These are phyloP conservation scores for Sphinx pinastri DNA, from an alignment of 2,888 invertebrate species.

Conservation along the genomic window DNA sequence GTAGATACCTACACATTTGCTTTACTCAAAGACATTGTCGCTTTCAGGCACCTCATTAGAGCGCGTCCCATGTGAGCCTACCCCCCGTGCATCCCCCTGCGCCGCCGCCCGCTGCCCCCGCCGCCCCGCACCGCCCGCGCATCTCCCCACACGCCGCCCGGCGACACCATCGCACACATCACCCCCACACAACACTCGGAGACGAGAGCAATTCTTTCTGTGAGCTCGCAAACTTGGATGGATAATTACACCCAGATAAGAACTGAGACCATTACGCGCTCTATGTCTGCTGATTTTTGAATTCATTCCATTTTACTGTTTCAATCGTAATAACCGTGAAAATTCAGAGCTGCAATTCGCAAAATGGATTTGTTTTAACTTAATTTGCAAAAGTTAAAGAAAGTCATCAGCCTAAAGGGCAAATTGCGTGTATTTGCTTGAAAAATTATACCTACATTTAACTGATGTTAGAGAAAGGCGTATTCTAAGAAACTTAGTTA, in stretches of 20 bases:
- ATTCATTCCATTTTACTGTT: constrained; percentile 18
- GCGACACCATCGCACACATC: constrained; percentile 39
- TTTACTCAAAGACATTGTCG: constrained; percentile 84
- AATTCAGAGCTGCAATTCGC: constrained; percentile 1
- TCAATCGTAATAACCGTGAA: constrained; percentile 9
- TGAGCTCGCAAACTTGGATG: constrained; percentile 78
- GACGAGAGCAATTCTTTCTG: constrained; percentile 78
- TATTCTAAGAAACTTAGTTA: background rate
- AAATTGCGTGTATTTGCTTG: background rate
- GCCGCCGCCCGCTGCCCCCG: constrained; percentile 34
- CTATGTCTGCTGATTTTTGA: constrained; percentile 20
- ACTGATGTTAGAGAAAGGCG: background rate
- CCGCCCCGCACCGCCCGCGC: constrained; percentile 38
- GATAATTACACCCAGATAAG: constrained; percentile 82
- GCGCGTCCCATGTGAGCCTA: constrained; percentile 83
- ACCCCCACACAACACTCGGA: constrained; percentile 46
- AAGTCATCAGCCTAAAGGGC: background rate
- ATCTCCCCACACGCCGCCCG: constrained; percentile 54
- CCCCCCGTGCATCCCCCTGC: constrained; percentile 50
- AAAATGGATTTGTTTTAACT: constrained; percentile 5
- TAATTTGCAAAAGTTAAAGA: background rate
- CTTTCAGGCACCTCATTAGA: constrained; percentile 85
- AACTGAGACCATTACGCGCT: constrained; percentile 48
- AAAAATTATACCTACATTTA: too few relatives aligned
- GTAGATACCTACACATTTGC: constrained; percentile 83